Percentiles rank a stretch among this genome's conserved stretches.
Conservation (phyloP, 2,888 invertebrate genomes). For the Matsumyia berberina region DNA sequence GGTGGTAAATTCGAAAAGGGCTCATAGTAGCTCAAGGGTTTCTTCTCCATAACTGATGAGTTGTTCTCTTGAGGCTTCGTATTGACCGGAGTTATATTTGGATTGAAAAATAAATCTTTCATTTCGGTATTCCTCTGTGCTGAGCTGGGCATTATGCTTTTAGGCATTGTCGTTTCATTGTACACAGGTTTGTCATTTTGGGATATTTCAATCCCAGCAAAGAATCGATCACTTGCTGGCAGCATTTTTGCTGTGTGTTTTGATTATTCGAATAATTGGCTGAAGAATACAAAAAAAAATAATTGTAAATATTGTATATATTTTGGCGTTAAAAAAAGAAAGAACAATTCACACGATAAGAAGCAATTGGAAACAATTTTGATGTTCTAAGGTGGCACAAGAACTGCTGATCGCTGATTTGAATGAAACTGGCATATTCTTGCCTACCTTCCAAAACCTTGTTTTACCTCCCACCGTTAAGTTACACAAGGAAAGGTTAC, state of each 20-base stretch:
- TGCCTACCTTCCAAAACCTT: too few species aligned
- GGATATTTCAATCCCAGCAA: constrained; percentile 52
- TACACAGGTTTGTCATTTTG: constrained; percentile 69
- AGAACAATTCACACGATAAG: too few species aligned
- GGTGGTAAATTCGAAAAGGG: constrained; percentile 82
- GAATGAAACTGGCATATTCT: too few species aligned
- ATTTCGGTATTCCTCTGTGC: constrained; percentile 50
- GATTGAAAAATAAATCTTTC: constrained; percentile 29
- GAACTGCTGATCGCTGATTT: too few species aligned
- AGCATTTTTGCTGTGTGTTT: constrained; percentile 51
- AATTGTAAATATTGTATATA: neutral
- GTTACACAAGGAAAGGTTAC: too few species aligned
- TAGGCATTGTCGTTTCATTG: constrained; percentile 72
- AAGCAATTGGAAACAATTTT: too few species aligned
- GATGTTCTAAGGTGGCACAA: too few species aligned
- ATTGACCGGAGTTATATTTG: constrained; percentile 42
- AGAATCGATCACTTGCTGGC: constrained; percentile 58
- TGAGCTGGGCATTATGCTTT: constrained; percentile 2
- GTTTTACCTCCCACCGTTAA: too few species aligned
- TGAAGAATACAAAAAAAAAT: neutral
- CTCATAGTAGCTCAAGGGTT: constrained; percentile 56
- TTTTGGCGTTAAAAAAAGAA: too few species aligned
- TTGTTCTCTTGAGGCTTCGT: constrained; percentile 29
- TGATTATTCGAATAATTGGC: constrained; percentile 1
- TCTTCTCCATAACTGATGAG: neutral